Evolutionary conservation across 2,888 invertebrate genomes (phyloP).

Genomic region (Thera obeliscata): DNA sequence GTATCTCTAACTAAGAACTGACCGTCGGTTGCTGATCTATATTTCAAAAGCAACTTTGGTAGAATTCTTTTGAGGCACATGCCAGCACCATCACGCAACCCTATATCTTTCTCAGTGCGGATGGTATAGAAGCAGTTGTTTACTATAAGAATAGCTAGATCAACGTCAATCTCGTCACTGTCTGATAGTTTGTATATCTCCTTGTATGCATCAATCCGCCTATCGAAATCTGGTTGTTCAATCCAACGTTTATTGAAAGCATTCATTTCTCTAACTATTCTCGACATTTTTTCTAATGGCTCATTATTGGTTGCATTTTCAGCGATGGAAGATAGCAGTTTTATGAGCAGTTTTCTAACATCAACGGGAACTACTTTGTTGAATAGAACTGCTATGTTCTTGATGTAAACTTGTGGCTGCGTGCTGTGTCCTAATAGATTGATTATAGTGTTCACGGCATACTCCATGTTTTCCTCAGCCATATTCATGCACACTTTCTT

Average conservation of each 20-base stretch:
- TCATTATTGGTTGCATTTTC: slow-evolving; percentile 71
- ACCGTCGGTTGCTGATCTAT: slow-evolving; percentile 82
- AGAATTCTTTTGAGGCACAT: slow-evolving; percentile 89
- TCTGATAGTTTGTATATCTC: slow-evolving; percentile 84
- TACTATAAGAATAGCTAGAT: slow-evolving; percentile 89
- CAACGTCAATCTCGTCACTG: slow-evolving; percentile 82
- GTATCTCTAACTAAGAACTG: slow-evolving; percentile 89
- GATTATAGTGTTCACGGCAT: slow-evolving; percentile 88
- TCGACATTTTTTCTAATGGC: slow-evolving; percentile 77
- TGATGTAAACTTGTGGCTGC: slow-evolving; percentile 87
- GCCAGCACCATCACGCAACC: slow-evolving; percentile 91
- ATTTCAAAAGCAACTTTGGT: slow-evolving; percentile 85
- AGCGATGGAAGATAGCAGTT: slow-evolving; percentile 85
- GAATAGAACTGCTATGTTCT: slow-evolving; percentile 89
- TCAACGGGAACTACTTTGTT: slow-evolving; percentile 86
- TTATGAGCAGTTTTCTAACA: slow-evolving; percentile 88
- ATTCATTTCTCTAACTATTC: slow-evolving; percentile 89
- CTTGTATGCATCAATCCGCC: slow-evolving; percentile 91
- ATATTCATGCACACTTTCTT: slow-evolving; percentile 85
- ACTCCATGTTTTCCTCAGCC: slow-evolving; percentile 88
- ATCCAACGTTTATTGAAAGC: slow-evolving; percentile 94
- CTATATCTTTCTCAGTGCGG: slow-evolving; percentile 91
- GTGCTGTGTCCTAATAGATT: slow-evolving; percentile 90
- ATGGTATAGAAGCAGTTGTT: slow-evolving; percentile 93
- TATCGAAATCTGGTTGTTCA: slow-evolving; percentile 97